phyloP scores from a whole-genome alignment of 1,140 invertebrate genomes.

The Cylas formicarius region DNA sequence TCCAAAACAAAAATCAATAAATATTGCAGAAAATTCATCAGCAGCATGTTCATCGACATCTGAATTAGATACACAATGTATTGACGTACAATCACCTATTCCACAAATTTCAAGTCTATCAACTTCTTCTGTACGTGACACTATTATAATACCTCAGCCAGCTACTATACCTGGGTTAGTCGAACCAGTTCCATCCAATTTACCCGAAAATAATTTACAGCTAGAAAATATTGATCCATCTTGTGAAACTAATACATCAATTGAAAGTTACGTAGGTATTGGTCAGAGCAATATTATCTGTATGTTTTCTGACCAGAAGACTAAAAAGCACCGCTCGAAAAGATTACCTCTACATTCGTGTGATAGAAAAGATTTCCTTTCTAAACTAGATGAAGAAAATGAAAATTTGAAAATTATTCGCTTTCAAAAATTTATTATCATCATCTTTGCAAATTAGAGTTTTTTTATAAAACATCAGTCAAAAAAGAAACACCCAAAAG shows the following conservation, averaged over 20 bases:
- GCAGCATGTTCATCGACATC: too few species aligned
- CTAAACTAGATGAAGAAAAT: constrained; percentile 9
- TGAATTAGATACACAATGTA: too few species aligned
- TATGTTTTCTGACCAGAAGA: constrained; percentile 7
- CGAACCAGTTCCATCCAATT: constrained; percentile 7
- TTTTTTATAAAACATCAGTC: too few species aligned
- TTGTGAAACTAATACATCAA: not conserved
- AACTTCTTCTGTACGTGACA: constrained; percentile 1
- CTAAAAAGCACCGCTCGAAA: constrained; percentile 1
- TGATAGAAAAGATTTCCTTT: constrained; percentile 11
- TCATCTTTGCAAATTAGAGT: too few species aligned
- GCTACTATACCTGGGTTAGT: not conserved
- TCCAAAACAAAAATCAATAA: too few species aligned
- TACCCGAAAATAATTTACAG: not conserved
- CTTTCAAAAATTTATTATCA: too few species aligned
- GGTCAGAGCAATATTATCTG: not conserved
- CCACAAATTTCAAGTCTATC: constrained; percentile 7
- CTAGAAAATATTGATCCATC: not conserved
- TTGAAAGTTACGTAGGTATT: not conserved
- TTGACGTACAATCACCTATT: too few species aligned
- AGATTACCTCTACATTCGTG: constrained; percentile 4
- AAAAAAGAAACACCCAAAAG: constrained; percentile 16
- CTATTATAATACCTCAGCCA: not conserved
- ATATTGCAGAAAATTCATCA: not conserved
- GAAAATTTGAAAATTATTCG: constrained; percentile 2